phyloP scores from a whole-genome alignment of 2,113 vertebrate species.

The Ammodytes marinus region DNA sequence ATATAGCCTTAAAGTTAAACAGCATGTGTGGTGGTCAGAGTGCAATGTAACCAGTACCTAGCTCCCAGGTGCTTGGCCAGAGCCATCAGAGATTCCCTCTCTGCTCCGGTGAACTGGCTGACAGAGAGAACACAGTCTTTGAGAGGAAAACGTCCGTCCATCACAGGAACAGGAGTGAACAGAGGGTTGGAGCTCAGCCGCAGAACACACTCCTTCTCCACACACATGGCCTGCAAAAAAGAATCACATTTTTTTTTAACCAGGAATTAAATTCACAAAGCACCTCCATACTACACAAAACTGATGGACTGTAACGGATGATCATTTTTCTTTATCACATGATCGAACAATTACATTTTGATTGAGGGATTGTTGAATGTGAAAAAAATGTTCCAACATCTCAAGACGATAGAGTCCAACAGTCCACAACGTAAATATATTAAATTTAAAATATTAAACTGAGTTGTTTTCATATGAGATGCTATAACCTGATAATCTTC shows the following conservation, averaged over 20 bases:
- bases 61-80: conserved; percentile 93
- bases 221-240: conserved; percentile 88
- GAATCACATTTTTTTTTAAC: not conserved
- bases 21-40: not conserved
- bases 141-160: conserved; percentile 89
- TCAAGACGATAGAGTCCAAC: not conserved
- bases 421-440: not conserved
- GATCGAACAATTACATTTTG: not conserved
- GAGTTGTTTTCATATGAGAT: not conserved
- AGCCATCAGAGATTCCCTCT: conserved; percentile 92
- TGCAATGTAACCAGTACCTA: conserved; percentile 81
- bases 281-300: not conserved
- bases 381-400: not conserved
- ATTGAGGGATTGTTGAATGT: not conserved
- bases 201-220: conserved; percentile 90
- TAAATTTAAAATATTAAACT: not conserved
- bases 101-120: conserved; percentile 94
- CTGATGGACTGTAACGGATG: not conserved
- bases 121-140: conserved; percentile 92
- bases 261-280: not conserved
- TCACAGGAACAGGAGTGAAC: conserved; percentile 91
- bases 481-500: not conserved
- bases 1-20: not conserved
- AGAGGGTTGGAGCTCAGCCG: conserved; percentile 89
- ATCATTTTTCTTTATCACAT: not conserved